Conservation (phyloP, 2,888 invertebrate species). For the Leptopilina drosophilae region DNA sequence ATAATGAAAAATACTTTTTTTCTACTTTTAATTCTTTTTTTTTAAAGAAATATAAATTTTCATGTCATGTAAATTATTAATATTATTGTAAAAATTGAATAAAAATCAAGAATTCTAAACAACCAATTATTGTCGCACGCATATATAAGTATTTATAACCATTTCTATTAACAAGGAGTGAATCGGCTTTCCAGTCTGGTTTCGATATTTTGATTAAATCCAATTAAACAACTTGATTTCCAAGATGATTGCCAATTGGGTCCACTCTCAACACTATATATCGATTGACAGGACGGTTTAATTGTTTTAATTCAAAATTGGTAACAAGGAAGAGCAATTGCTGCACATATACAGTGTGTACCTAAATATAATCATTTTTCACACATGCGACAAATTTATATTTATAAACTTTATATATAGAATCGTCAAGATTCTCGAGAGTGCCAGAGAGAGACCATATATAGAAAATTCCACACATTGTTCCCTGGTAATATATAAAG, state of each 20-base stretch:
- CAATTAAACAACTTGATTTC: conserved; percentile 7
- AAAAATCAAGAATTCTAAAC: no score
- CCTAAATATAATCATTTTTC: neutral
- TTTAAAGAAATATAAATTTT: no score
- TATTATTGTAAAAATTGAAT: no score
- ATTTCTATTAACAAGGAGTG: no score
- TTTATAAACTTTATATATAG: neutral
- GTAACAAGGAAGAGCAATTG: conserved; percentile 1
- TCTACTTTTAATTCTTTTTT: no score
- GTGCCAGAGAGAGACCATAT: no score
- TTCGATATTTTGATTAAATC: neutral
- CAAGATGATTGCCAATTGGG: neutral
- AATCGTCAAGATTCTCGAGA: neutral
- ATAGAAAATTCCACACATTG: no score
- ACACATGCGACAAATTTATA: conserved; percentile 2
- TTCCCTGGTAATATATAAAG: no score
- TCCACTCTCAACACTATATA: neutral
- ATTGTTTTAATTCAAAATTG: neutral
- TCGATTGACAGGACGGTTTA: neutral
- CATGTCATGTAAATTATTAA: no score
- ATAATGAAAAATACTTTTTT: no score
- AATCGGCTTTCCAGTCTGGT: neutral
- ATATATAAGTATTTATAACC: no score
- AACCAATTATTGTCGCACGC: no score
- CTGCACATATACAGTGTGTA: neutral